phyloP scores from a whole-genome alignment of 2,113 vertebrate genomes.

The Emberiza fucata region DNA sequence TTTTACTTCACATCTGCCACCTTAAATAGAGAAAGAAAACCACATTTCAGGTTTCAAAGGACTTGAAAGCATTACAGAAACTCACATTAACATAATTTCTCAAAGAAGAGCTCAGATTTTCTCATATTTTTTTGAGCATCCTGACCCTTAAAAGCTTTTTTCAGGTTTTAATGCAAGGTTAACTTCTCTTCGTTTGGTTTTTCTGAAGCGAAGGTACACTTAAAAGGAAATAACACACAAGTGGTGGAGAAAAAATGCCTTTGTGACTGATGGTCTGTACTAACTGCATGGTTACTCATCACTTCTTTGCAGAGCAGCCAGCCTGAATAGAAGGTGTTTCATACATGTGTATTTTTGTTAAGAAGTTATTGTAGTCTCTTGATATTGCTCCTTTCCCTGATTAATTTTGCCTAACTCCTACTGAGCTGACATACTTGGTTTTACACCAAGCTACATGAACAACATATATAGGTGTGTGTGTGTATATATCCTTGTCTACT shows the following conservation, averaged over 20 bases:
- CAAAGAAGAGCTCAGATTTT: neutral
- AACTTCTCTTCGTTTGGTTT: neutral
- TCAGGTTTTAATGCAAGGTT: neutral
- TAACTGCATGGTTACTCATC: neutral
- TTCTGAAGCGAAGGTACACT: neutral
- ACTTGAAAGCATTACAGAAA: neutral
- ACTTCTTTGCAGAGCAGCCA: neutral
- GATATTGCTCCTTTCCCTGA: neutral
- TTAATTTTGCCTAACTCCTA: neutral
- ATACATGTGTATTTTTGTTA: neutral
- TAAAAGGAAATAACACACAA: neutral
- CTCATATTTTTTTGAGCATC: neutral
- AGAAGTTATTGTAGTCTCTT: neutral
- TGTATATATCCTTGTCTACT: rapidly evolving
- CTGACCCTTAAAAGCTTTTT: neutral
- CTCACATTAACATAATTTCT: neutral
- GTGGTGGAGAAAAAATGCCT: neutral
- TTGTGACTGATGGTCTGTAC: neutral
- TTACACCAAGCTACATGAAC: neutral
- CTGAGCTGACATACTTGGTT: neutral
- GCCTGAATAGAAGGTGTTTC: neutral
- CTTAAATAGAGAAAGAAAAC: neutral
- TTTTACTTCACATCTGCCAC: neutral
- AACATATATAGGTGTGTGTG: neutral
- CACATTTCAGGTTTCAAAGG: neutral